phyloP scores from a whole-genome alignment of 2,113 vertebrate species.

The Capreolus pygargus region DNA sequence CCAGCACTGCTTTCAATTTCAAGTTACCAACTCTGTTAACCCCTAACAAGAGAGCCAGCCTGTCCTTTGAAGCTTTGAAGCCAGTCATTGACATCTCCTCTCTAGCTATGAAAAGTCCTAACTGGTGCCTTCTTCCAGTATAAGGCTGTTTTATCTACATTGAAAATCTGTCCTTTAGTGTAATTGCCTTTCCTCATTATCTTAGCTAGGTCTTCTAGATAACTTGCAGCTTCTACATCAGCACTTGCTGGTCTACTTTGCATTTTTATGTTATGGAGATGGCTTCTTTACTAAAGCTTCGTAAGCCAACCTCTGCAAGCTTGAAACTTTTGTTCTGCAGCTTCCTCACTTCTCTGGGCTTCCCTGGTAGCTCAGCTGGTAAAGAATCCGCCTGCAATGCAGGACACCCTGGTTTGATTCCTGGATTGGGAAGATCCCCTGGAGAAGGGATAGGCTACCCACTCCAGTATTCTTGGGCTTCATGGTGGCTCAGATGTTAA shows the following conservation, averaged over 20 bases:
- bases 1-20: background rate
- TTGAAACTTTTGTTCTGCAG: background rate
- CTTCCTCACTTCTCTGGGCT: background rate
- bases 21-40: background rate
- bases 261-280: background rate
- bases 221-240: background rate
- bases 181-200: background rate
- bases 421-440: background rate
- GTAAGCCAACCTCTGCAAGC: background rate
- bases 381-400: background rate
- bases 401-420: background rate
- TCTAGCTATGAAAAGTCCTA: background rate
- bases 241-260: background rate
- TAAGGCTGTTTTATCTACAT: background rate
- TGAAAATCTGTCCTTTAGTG: background rate
- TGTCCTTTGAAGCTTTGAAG: background rate
- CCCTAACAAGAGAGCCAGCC: background rate
- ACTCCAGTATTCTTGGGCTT: background rate
- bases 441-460: background rate
- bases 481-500: background rate
- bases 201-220: background rate
- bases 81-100: background rate
- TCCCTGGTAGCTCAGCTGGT: background rate
- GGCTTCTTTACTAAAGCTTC: background rate
- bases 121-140: background rate